Evolutionary conservation across 2,888 invertebrate species (phyloP), one percentile per base, ranked within the genome.

Genomic region (Phytoseiulus persimilis): DNA sequence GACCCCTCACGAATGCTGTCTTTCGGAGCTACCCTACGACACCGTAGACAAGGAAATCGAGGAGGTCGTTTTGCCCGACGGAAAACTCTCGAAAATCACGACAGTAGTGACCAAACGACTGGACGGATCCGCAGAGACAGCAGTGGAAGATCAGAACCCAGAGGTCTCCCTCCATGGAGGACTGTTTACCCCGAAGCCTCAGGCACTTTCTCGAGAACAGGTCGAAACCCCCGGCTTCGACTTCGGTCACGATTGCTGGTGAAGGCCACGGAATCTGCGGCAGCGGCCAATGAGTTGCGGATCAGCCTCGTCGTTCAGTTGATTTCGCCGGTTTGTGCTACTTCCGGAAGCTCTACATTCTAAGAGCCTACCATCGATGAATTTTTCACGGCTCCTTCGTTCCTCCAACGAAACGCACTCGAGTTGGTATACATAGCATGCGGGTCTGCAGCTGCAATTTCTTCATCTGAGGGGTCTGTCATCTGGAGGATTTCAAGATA

Each of bases 141-240:
- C 5, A 18, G 18, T 18, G 23, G 65, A 65, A 28, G 65, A 65
- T 1, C 11, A 14, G 5, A 65, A 6, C 3, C 9, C 39, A 9
- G 9, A 3, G 97, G 93, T 98, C 98, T 32, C 98, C 98, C 93
- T 98, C 98, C 95, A 98, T 96, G 33, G 94, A 93, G 89, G 93
- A 93, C 93, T 96, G 96, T 92, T 96, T 96, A 89, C 96, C 96
- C 90, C 91, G 90, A 32, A 92, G 91, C 31, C 91, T 91, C 83
- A 91, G 91, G 89, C 92, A 93, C 91, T 94, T 94, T 93, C 96
- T 97, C 33, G 97, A 97, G 32, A 98, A 93, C 91, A 98, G 94
- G 93, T 98, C 97, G 93, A 98, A 98, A 0, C 98, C 98, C 93
- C 98, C 97, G 0, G 96, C 96, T 93, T 98, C 98, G 11, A 97